phyloP scores from a whole-genome alignment of 2,888 invertebrate species.

The Malthinus seriepunctatus region DNA sequence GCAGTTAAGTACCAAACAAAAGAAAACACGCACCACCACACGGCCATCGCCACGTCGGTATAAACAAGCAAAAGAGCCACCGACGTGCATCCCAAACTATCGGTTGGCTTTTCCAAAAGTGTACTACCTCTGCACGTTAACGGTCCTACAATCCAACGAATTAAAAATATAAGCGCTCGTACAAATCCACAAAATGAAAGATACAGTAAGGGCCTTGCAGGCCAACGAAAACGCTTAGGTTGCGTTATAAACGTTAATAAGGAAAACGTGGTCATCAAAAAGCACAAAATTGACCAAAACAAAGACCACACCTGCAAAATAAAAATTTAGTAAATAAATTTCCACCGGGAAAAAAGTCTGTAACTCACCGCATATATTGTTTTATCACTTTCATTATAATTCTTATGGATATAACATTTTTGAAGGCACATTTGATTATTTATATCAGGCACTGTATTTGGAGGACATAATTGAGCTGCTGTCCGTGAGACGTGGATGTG shows the following conservation, averaged over 20 bases:
- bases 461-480: conserved; percentile 39
- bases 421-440: conserved; percentile 40
- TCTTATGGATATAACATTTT: conserved; percentile 31
- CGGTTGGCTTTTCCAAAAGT: conserved; percentile 21
- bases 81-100: conserved; percentile 37
- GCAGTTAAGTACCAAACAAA: conserved; percentile 90
- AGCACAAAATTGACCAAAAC: conserved; percentile 76
- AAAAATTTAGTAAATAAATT: neutral
- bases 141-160: conserved; percentile 45
- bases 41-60: conserved; percentile 76
- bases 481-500: conserved; percentile 19
- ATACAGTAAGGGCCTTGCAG: conserved; percentile 90
- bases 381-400: conserved; percentile 38
- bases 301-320: conserved; percentile 66
- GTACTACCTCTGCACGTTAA: conserved; percentile 39
- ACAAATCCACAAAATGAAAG: conserved; percentile 72
- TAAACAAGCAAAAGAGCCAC: conserved; percentile 56
- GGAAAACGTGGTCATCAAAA: conserved; percentile 81
- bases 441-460: conserved; percentile 30
- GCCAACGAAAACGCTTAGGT: conserved; percentile 87
- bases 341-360: too few relatives aligned
- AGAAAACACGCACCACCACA: conserved; percentile 89
- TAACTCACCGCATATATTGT: conserved; percentile 44
- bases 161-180: conserved; percentile 42
- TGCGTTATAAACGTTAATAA: conserved; percentile 88